These are phyloP conservation scores for Thaleichthys pacificus DNA, from an alignment of 2,797 vertebrate genomes.

Conservation along the genomic window DNA sequence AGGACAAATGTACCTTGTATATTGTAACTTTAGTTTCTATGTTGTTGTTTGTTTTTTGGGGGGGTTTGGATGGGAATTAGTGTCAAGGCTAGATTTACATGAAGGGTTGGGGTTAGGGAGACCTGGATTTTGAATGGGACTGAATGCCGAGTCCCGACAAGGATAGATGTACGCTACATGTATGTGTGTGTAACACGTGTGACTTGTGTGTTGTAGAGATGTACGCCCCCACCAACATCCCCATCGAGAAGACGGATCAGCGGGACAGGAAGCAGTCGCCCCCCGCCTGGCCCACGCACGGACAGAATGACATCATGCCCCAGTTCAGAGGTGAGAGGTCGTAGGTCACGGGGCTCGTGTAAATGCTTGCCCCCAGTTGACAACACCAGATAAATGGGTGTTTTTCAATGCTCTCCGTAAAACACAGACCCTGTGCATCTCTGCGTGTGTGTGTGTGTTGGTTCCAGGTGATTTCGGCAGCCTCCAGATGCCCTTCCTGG, in stretches of 20 bases:
- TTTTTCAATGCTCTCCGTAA: too few relatives aligned
- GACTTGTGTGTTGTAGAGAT: constrained; percentile 67
- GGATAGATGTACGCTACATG: not conserved
- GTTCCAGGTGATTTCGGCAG: constrained; percentile 74
- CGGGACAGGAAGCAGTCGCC: constrained; percentile 68
- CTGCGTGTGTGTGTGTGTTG: not conserved
- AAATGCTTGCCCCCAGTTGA: too few relatives aligned
- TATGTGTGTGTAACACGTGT: constrained; percentile 10
- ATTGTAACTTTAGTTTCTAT: too few relatives aligned
- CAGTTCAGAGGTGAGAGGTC: constrained; percentile 78
- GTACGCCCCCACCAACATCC: constrained; percentile 81
- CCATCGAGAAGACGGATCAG: constrained; percentile 87
- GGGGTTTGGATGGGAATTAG: too few relatives aligned
- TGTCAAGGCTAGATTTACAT: too few relatives aligned
- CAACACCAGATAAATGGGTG: not conserved
- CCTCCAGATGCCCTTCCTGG: constrained; percentile 81
- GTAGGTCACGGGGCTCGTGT: not conserved
- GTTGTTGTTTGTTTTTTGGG: too few relatives aligned
- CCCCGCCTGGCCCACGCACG: constrained; percentile 80
- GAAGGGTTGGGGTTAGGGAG: too few relatives aligned
- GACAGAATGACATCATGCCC: constrained; percentile 84
- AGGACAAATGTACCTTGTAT: too few relatives aligned
- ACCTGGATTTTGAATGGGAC: not conserved
- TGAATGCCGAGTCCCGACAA: too few relatives aligned
- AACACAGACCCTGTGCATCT: not conserved